phyloP scores from a whole-genome alignment of 1,140 invertebrate genomes.

The Euwallacea fornicatus region DNA sequence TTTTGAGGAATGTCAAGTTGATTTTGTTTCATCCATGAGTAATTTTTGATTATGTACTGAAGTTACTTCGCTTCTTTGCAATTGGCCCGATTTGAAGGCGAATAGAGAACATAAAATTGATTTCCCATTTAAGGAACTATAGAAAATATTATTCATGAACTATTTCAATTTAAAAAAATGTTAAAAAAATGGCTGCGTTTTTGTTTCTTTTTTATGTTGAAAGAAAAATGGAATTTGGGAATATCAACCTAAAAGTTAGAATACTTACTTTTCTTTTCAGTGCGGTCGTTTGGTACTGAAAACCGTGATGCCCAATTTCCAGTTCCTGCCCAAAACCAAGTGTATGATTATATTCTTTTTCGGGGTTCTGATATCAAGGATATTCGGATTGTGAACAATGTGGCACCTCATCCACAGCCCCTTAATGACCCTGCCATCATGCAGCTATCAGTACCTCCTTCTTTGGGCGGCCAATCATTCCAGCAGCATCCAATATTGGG shows the following conservation, averaged over 20 bases:
- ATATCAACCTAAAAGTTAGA: neutral
- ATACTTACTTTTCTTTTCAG: slow-evolving; percentile 63
- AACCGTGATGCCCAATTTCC: slow-evolving; percentile 91
- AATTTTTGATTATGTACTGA: no score
- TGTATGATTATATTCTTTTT: slow-evolving; percentile 99
- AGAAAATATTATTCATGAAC: no score
- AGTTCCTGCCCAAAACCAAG: slow-evolving; percentile 92
- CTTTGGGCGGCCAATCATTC: slow-evolving; percentile 58
- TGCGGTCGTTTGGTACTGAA: slow-evolving; percentile 98
- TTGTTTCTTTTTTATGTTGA: neutral
- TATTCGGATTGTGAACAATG: slow-evolving; percentile 89
- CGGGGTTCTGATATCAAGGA: slow-evolving; percentile 98
- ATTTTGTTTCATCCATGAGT: no score
- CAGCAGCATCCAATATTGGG: slow-evolving; percentile 61
- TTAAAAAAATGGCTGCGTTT: slow-evolving; percentile 7
- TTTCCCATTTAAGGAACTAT: no score
- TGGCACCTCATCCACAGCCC: slow-evolving; percentile 67
- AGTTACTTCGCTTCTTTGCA: no score
- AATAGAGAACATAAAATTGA: no score
- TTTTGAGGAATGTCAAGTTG: no score
- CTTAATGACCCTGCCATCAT: slow-evolving; percentile 95
- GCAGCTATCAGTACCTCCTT: slow-evolving; percentile 76
- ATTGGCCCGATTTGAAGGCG: no score
- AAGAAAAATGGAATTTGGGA: neutral
- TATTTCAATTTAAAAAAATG: neutral